Evolutionary conservation across 2,888 invertebrate species (phyloP), one percentile per base, ranked within the genome.

Genomic region (Amblyjoppa fuscipennis): DNA sequence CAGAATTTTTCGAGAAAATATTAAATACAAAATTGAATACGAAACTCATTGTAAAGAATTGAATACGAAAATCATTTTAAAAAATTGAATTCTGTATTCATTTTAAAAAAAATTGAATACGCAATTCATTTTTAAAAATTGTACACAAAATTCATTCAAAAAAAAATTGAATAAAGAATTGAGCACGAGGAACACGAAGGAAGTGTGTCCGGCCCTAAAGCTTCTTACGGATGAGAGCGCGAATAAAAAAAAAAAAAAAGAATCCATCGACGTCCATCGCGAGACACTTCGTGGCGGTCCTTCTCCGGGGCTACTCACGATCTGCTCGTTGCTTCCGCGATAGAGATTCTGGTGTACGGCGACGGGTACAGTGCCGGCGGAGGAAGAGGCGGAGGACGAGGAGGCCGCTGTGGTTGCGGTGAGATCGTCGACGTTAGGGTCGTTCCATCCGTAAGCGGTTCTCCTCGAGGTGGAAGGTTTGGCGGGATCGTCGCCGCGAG

Each of bases 391-490:
- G 85, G 88, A 31, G 51, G 87, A 70, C 49, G 85, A 70, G 11
- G 88, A 77, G 3, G 87, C 81, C 9, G 56, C 53, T 20, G 89
- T 83, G 28, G 88, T 83, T 13, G 86, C 28, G 20, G 68, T 69
- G 11, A 70, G 66, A 74, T 88, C 88, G 34, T 87, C 82, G 85
- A 86, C 89, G 69, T 64, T 86, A 38, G 85, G 83, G 85, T 87
- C 80, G 71, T 81, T 88, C 79, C 89, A 83, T 5, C 88, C 88
- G 80, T 85, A 86, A n/a, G 91, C 89, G 16, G 88, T 87, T 87
- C 92, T 89, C 71, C 90, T 90, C 11, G 93, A 93, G 2, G 92
- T 92, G 20, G 93, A 92, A 6, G 92, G 91, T 45, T 89, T 82
- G n/a, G 90, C 89, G 3, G 90, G 87, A 64, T 94, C 93, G 61